Evolutionary conservation across 2,113 vertebrate species (phyloP), one percentile per base, ranked within the genome.

Genomic region (Onychostoma macrolepis): DNA sequence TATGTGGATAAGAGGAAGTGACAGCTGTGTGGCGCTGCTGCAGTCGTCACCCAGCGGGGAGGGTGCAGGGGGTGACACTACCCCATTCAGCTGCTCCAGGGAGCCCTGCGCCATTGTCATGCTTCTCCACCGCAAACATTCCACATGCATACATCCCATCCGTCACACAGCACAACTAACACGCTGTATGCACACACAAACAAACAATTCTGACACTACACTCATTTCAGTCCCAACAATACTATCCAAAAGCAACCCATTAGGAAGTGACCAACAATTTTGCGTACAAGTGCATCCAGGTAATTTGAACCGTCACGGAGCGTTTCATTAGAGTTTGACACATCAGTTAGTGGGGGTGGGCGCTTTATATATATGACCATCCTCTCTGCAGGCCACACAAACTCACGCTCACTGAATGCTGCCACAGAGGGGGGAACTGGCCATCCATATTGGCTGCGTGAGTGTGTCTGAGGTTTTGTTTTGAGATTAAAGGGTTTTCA

Each of bases 401-500:
- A 80, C 26, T 43, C 76, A 17, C 65, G 2, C 26, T 30, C 26
- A 30, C 43, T 71, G 26, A 80, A 81, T 72, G 45, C 53, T 76
- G 69, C 82, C 67, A 48, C 50, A 80, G 90, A 53, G 87, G 69
- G 85, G 90, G 86, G 90, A 92, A 88, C 85, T 90, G 89, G 93
- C 89, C 91, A 75, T 90, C 91, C 90, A 88, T 89, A 91, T 89
- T 90, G 91, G 41, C 90, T 56, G 90, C 92, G 92, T 63, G 92
- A 90, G 91, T 93, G 94, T 91, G 92, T 94, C 92, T 93, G 91
- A 87, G 74, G 91, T 94, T 94, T 94, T 94, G 93, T 93, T 94
- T 93, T 90, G 90, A 93, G 94, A 95, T 95, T 93, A 95, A 95
- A 95, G 94, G 93, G 93, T 93, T 95, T 95, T 93, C 94, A 94